Conservation (phyloP, 2,797 vertebrate species). For the Rallus crepitans region DNA sequence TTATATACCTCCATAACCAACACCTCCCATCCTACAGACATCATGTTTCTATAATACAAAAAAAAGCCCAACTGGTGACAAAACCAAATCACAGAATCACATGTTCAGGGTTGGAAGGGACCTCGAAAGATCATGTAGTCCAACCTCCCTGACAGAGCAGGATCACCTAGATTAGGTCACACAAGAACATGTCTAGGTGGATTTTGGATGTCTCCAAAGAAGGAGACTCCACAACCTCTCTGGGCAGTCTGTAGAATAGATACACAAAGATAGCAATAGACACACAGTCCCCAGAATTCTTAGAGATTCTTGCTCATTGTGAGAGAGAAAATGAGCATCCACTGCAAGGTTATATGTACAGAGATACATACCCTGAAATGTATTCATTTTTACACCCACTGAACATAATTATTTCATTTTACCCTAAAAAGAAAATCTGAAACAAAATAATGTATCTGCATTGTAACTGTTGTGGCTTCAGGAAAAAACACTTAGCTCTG, state of each 20-base stretch:
- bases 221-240: no score
- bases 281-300: neutral
- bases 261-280: neutral
- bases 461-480: neutral
- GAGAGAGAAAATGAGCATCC: neutral
- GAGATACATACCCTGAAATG: neutral
- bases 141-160: no score
- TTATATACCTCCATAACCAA: neutral
- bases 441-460: neutral
- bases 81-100: neutral
- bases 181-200: no score
- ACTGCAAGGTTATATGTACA: neutral
- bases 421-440: neutral
- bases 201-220: no score
- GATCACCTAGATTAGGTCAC: no score
- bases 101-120: no score
- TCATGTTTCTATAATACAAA: neutral
- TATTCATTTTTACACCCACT: accelerated
- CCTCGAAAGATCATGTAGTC: no score
- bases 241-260: neutral
- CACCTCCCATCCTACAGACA: neutral
- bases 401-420: neutral
- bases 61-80: neutral
- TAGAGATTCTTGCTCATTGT: neutral
- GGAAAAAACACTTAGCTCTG: neutral